Evolutionary conservation across 2,888 invertebrate genomes (phyloP).

Genomic region (Rhamnusium bicolor): DNA sequence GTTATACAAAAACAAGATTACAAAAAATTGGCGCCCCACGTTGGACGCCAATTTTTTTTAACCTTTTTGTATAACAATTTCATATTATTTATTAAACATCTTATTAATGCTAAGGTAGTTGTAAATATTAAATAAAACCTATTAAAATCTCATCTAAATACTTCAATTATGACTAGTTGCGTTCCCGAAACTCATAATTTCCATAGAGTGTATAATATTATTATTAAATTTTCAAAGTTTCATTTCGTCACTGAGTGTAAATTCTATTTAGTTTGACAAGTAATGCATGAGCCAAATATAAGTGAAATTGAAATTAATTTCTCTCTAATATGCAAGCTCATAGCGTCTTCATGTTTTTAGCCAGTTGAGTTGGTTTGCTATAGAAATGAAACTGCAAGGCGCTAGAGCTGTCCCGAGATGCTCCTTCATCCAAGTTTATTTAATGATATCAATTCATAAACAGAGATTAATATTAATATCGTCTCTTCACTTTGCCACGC

Average conservation of each 20-base stretch:
- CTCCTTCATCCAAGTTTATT: constrained; percentile 33
- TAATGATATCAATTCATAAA: constrained; percentile 39
- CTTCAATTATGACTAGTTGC: neutral
- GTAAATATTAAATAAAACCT: neutral
- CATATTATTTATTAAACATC: too few species aligned
- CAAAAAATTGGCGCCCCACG: too few species aligned
- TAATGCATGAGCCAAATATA: constrained; percentile 34
- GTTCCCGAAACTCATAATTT: neutral
- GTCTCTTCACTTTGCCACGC: neutral
- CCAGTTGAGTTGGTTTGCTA: constrained; percentile 14
- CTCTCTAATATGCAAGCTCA: constrained; percentile 30
- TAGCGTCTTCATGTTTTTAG: constrained; percentile 22
- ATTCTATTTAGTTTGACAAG: constrained; percentile 34
- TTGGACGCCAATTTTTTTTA: too few species aligned
- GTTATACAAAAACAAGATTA: too few species aligned
- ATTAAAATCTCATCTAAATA: neutral
- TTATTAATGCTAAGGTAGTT: neutral
- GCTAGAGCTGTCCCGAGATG: neutral
- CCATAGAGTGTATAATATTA: neutral
- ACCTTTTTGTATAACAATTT: too few species aligned
- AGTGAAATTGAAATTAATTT: constrained; percentile 41
- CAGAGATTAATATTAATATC: constrained; percentile 45
- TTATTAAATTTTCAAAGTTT: constrained; percentile 36
- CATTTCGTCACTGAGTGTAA: constrained; percentile 32
- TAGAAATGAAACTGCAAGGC: constrained; percentile 22